Evolutionary conservation across 2,888 invertebrate species (phyloP).

Genomic region (Mythimna vitellina): DNA sequence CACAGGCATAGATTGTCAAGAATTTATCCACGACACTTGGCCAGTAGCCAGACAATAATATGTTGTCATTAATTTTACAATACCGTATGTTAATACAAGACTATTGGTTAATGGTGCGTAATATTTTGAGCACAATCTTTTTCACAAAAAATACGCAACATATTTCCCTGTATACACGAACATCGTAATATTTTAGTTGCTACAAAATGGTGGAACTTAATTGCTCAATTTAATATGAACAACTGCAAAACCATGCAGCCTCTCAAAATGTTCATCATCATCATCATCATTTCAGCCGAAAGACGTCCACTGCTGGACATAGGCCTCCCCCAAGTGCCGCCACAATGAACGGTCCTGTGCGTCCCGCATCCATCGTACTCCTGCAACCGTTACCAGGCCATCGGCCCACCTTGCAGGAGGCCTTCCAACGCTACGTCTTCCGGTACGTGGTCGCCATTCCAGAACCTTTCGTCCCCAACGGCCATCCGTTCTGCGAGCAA

Average conservation of each 20-base stretch:
- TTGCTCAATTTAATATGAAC: constrained; percentile 17
- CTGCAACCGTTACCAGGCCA: too few species aligned
- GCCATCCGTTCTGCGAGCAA: too few species aligned
- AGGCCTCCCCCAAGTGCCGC: too few species aligned
- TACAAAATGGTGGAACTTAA: constrained; percentile 19
- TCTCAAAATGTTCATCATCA: constrained; percentile 13
- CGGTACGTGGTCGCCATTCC: too few species aligned
- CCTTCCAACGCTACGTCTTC: too few species aligned
- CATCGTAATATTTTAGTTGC: background rate
- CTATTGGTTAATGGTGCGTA: constrained; percentile 46
- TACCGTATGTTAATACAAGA: constrained; percentile 52
- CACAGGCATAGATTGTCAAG: constrained; percentile 49
- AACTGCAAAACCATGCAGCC: background rate
- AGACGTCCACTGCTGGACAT: too few species aligned
- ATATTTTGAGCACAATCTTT: constrained; percentile 41
- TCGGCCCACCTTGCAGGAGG: too few species aligned
- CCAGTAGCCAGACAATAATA: constrained; percentile 55
- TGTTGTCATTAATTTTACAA: constrained; percentile 61
- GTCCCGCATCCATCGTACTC: too few species aligned
- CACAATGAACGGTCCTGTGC: too few species aligned
- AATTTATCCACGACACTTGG: constrained; percentile 58
- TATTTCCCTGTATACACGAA: background rate
- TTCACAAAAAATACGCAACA: constrained; percentile 5
- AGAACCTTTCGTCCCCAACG: too few species aligned
- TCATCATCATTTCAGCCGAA: too few species aligned